These are phyloP conservation scores for Coracias cyanogaster DNA, from an alignment of 2,797 vertebrate genomes.

Conservation along the genomic window DNA sequence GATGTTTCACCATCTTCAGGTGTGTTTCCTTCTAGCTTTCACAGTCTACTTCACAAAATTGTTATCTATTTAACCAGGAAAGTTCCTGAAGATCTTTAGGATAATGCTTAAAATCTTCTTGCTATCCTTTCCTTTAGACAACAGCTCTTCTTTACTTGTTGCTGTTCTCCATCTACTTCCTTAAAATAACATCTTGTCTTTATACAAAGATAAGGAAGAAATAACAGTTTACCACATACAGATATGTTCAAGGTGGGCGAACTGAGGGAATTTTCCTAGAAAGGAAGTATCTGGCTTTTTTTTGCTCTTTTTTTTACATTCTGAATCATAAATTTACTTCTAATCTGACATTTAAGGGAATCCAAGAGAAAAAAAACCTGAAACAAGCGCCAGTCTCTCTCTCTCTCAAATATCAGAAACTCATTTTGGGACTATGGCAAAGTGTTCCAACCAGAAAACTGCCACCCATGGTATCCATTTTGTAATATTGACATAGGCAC, in stretches of 20 bases:
- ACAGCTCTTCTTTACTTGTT: background rate
- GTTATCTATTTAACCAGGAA: background rate
- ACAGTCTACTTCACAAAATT: background rate
- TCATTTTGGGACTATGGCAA: background rate
- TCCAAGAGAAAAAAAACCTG: background rate
- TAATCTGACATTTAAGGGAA: background rate
- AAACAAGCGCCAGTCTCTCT: background rate
- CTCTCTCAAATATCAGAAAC: background rate
- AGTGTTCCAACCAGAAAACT: background rate
- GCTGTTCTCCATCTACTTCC: background rate
- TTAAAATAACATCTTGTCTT: background rate
- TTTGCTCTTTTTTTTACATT: background rate
- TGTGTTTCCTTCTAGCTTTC: background rate
- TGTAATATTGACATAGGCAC: background rate
- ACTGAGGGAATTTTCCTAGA: background rate
- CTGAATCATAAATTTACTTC: background rate
- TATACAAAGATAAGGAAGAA: background rate
- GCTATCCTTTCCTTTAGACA: background rate
- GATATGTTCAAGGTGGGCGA: background rate
- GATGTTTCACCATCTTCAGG: background rate
- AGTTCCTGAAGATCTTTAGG: background rate
- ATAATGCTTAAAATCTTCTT: background rate
- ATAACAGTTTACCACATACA: background rate
- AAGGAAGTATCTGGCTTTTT: background rate
- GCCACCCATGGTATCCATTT: background rate